phyloP scores from a whole-genome alignment of 2,888 invertebrate genomes.

The Synanthedon formicaeformis region DNA sequence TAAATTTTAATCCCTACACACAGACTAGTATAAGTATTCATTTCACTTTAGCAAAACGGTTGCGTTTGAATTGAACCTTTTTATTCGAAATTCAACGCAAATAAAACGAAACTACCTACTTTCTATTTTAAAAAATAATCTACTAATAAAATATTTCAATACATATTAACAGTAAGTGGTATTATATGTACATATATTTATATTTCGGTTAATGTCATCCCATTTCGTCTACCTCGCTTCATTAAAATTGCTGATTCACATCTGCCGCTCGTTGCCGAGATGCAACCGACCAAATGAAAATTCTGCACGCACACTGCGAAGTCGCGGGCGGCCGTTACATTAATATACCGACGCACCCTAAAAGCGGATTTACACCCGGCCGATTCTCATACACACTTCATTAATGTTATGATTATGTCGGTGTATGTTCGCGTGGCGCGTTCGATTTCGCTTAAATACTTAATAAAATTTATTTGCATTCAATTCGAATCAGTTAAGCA shows the following conservation, averaged over 20 bases:
- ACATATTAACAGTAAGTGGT: too few species aligned
- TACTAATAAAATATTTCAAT: too few species aligned
- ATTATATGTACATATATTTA: too few species aligned
- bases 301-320: conserved; percentile 44
- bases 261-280: conserved; percentile 21
- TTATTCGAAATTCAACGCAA: not conserved
- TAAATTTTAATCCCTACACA: conserved; percentile 9
- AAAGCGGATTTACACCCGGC: conserved; percentile 41
- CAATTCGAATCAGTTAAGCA: too few species aligned
- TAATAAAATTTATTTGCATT: not conserved
- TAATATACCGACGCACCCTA: conserved; percentile 25
- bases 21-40: conserved; percentile 5
- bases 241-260: conserved; percentile 44
- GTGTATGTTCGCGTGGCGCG: not conserved
- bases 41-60: conserved; percentile 1
- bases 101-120: not conserved
- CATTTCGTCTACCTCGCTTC: conserved; percentile 40
- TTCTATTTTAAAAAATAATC: too few species aligned
- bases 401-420: not conserved
- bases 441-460: not conserved
- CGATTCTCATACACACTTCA: conserved; percentile 10
- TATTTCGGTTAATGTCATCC: conserved; percentile 1
- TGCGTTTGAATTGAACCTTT: conserved; percentile 2
- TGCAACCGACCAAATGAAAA: conserved; percentile 38
- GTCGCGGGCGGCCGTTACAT: conserved; percentile 17